Conservation (phyloP, 2,888 invertebrate genomes). For the Scaeva pyrastri region DNA sequence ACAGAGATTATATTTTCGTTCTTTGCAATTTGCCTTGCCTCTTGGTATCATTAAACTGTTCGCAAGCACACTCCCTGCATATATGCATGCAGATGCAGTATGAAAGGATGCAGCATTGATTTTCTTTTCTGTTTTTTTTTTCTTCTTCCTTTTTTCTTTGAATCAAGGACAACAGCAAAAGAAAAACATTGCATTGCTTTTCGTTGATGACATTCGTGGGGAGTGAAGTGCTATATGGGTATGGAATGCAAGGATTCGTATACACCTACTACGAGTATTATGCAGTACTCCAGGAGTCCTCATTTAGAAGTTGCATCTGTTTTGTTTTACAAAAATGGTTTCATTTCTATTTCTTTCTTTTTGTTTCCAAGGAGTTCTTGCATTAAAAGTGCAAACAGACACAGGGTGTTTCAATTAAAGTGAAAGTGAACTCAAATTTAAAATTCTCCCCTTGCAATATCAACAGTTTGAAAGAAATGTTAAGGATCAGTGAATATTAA, state of each 20-base stretch:
- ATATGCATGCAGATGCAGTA: constrained; percentile 11
- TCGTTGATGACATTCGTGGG: background rate
- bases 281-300: constrained; percentile 16
- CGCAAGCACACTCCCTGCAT: constrained; percentile 18
- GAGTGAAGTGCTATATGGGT: background rate
- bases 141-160: background rate
- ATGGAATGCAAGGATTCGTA: background rate
- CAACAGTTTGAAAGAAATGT: too few species aligned
- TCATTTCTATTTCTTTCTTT: constrained; percentile 45
- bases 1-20: constrained; percentile 33
- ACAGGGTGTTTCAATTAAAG: constrained; percentile 1
- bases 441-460: too few species aligned
- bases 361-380: constrained; percentile 8
- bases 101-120: constrained; percentile 58
- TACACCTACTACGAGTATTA: background rate
- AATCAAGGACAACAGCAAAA: background rate
- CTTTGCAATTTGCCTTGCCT: constrained; percentile 59
- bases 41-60: constrained; percentile 61
- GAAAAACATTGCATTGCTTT: background rate
- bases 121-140: constrained; percentile 24
- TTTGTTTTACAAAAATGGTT: constrained; percentile 58
- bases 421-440: too few species aligned
- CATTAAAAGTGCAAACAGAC: constrained; percentile 15
- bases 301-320: constrained; percentile 66
- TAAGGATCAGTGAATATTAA: too few species aligned